Evolutionary conservation across 2,797 vertebrate genomes (phyloP), one percentile per base, ranked within the genome.

Genomic region (Crocidura indochinensis): DNA sequence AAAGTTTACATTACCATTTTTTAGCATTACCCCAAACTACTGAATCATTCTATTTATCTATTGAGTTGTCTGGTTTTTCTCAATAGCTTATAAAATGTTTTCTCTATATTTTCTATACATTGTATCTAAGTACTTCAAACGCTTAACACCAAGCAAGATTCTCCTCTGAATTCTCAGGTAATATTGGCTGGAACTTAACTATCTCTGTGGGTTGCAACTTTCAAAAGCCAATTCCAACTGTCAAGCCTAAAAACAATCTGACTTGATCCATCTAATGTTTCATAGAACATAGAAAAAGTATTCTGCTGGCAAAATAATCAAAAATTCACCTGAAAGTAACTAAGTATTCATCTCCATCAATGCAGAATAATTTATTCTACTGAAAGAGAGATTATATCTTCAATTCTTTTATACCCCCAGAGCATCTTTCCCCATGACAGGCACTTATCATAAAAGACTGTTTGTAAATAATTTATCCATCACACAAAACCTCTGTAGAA

Each of bases 161-260:
- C 68, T 51, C 65, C 74, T 77, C 64, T 22, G 92, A 31, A 0
- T 17, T 46, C 8, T 78, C 51, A 53, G 51, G 27, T n/a, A 91
- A 74, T 27, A 78, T 12, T 46, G 69, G 19, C 15, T 44, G 4
- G 10, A 22, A 6, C 7, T 49, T 72, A 60, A 53, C 53, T 49
- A 2, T 29, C 29, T 68, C 19, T 22, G 2, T 24, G 14, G 10
- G 29, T 12, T 78, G 27, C 38, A 47, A 19, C 53, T 6, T 68
- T 91, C 56, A 75, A 79, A 93, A 84, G 29, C 29, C 75, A 87
- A 62, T 9, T 46, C 46, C 44, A 85, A 6, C 4, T 56, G 44
- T 31, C 9, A 53, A 65, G 26, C 65, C 29, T 53, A 53, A 88
- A 65, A 62, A 46, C 27, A 88, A 56, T 71, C 29, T 20, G 6